phyloP scores from a whole-genome alignment of 2,797 vertebrate species.

The Tenualosa ilisha region DNA sequence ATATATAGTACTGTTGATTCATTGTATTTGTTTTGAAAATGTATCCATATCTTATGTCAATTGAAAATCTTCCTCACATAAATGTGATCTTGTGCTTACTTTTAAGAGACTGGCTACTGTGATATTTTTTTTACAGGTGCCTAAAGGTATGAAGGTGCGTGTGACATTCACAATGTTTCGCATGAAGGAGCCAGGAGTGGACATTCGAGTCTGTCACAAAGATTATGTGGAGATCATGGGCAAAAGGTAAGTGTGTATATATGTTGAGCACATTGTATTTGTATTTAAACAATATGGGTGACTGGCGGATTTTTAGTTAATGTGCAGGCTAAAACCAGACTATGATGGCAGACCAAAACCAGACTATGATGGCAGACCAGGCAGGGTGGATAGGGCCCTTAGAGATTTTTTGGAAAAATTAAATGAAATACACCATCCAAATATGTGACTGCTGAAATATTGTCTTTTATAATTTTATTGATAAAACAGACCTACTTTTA shows the following conservation, averaged over 20 bases:
- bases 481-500: no score
- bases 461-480: no score
- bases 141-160: slow-evolving; percentile 61
- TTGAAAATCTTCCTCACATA: background rate
- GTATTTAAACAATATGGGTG: no score
- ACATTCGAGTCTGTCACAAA: slow-evolving; percentile 69
- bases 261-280: background rate
- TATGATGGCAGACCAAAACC: no score
- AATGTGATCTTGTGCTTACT: background rate
- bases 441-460: no score
- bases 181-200: slow-evolving; percentile 76
- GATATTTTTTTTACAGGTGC: slow-evolving; percentile 62
- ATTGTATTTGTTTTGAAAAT: background rate
- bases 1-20: background rate
- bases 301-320: no score
- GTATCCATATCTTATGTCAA: background rate
- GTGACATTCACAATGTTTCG: slow-evolving; percentile 76
- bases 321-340: no score
- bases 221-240: slow-evolving; percentile 75
- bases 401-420: no score
- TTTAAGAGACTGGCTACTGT: slow-evolving; percentile 5
- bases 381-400: no score
- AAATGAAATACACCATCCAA: no score
- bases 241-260: slow-evolving; percentile 63
- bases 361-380: no score